Evolutionary conservation across 2,113 vertebrate species (phyloP), one percentile per base, ranked within the genome.

Genomic region (Nothobranchius furzeri): DNA sequence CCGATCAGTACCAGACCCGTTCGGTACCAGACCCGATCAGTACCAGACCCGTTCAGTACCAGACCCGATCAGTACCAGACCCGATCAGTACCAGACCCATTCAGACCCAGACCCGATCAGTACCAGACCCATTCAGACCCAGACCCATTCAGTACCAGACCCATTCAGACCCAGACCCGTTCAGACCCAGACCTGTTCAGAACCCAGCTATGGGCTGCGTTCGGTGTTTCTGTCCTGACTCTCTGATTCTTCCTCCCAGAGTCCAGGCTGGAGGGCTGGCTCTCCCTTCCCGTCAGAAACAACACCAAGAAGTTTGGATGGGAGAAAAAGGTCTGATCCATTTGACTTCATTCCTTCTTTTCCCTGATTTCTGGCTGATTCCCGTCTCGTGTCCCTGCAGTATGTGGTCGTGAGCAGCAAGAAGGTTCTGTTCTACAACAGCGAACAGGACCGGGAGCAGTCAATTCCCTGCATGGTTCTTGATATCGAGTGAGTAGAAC

Each of bases 341-440:
- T 35, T 43, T 0, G 25, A 0, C 35, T 42, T 4, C 49, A 7
- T n/a, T 30, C 12, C 3, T 0, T 0, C 1, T 9, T 43, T 2
- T 47, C 8, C 7, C 4, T 24, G 7, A 51, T 24, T 12, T 1
- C 30, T 43, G 8, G 6, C 24, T 6, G 71, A 17, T 1, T 6
- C 0, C 0, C 67, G 48, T 56, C 36, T 43, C 48, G 12, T 69
- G 17, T 75, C 36, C 4, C 47, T 70, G 14, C 5, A 99, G 98
- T 99, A 98, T 56, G 96, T 98, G 25, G 95, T 99, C 35, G 98
- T 99, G 63, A 99, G 98, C 94, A 99, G 97, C 91, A 99, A 97
- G 95, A 99, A 99, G 93, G 97, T 99, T 78, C 94, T 99, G 55
- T 99, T 99, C 92, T 99, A 99, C 85, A 97, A 97, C 92, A 99